A percentile compares a stretch with the other conserved stretches of the same genome.
Conservation (phyloP, 2,888 invertebrate genomes). For the Byasa hedistus region DNA sequence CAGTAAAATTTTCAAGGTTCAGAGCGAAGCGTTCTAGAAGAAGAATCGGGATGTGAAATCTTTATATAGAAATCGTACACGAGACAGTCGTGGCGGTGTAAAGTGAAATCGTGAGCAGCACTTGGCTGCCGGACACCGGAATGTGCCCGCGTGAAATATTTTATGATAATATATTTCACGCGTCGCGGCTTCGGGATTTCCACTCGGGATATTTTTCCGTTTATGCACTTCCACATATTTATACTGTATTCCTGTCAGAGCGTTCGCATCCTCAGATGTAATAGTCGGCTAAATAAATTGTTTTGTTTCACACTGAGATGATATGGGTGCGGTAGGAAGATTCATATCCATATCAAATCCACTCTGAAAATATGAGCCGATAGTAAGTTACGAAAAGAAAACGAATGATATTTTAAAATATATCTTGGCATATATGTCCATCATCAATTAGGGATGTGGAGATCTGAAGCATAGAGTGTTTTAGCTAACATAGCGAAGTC, state of each 20-base stretch:
- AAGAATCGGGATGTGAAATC: no score
- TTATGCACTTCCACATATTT: conserved; percentile 40
- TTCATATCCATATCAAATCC: no score
- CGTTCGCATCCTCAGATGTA: conserved; percentile 12
- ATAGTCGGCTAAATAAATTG: conserved; percentile 6
- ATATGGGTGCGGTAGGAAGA: no score
- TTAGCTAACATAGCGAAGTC: no score
- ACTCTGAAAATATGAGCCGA: no score
- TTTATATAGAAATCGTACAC: conserved; percentile 2
- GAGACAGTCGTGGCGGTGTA: not conserved
- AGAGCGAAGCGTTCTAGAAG: no score
- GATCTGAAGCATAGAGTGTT: no score
- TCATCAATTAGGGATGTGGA: no score
- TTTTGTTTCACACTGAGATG: not conserved
- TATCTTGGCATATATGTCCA: no score
- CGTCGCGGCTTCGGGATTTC: conserved; percentile 54
- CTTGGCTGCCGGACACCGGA: conserved; percentile 57
- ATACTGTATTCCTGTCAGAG: conserved; percentile 22
- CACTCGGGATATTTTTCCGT: conserved; percentile 47
- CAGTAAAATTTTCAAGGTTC: no score
- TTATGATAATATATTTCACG: conserved; percentile 68
- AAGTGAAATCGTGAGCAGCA: conserved; percentile 34
- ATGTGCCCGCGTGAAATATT: conserved; percentile 59
- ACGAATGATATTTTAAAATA: no score
- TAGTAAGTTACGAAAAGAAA: no score